phyloP scores from a whole-genome alignment of 1,140 invertebrate species.

The Cotesia chilonis region DNA sequence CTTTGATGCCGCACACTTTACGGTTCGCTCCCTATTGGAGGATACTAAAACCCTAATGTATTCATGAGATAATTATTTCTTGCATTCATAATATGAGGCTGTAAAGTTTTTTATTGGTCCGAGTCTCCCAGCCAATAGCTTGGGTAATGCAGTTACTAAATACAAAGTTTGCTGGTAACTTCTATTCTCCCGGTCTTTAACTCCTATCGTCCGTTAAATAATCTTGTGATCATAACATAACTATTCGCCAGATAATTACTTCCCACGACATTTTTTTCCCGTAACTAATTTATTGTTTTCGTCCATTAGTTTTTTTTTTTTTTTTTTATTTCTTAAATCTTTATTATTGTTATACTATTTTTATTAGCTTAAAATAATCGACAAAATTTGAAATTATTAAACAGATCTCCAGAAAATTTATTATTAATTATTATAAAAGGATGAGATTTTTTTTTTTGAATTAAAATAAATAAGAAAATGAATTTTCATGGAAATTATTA shows the following conservation, averaged over 20 bases:
- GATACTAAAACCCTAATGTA: constrained; percentile 61
- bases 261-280: constrained; percentile 1
- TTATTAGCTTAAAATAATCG: too few relatives aligned
- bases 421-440: background rate
- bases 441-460: too few relatives aligned
- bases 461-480: too few relatives aligned
- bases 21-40: constrained; percentile 47
- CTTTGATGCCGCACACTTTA: constrained; percentile 40
- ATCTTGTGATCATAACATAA: background rate
- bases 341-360: too few relatives aligned
- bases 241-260: background rate
- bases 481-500: too few relatives aligned
- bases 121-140: background rate
- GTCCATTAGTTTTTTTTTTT: too few relatives aligned
- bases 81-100: constrained; percentile 57
- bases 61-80: constrained; percentile 65
- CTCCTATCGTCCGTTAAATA: constrained; percentile 1
- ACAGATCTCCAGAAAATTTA: too few relatives aligned
- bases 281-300: too few relatives aligned
- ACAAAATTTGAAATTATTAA: too few relatives aligned
- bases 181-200: constrained; percentile 1
- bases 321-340: too few relatives aligned
- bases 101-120: constrained; percentile 58
- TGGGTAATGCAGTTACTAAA: constrained; percentile 19
- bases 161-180: constrained; percentile 15